phyloP scores from a whole-genome alignment of 1,140 invertebrate genomes.

The Phenacoccus solenopsis region DNA sequence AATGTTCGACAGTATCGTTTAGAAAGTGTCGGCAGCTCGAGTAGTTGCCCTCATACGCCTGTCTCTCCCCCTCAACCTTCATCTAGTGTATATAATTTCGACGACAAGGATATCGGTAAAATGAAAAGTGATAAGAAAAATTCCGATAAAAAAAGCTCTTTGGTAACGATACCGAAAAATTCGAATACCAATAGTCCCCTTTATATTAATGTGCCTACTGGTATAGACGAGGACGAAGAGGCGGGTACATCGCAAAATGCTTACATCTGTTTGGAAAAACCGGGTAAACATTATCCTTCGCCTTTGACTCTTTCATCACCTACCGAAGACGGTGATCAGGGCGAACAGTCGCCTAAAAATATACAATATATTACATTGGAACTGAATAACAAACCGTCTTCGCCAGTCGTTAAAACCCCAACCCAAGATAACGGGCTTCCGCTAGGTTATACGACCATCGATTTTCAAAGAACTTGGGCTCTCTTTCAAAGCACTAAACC shows the following conservation, averaged over 20 bases:
- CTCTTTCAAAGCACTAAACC: conserved; percentile 46
- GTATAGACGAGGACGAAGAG: neutral
- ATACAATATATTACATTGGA: conserved; percentile 4
- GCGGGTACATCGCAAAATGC: neutral
- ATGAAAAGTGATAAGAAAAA: neutral
- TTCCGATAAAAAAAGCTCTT: neutral
- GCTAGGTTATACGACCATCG: conserved; percentile 79
- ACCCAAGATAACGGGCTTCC: conserved; percentile 33
- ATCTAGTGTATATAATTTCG: neutral
- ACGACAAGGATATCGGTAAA: neutral
- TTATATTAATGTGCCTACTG: neutral
- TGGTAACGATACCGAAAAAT: neutral
- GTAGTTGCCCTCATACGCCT: conserved; percentile 1
- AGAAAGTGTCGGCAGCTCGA: conserved; percentile 4
- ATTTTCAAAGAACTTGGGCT: conserved; percentile 83
- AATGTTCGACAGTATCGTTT: neutral
- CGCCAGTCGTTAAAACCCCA: conserved; percentile 28
- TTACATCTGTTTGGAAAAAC: neutral
- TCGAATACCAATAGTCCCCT: neutral
- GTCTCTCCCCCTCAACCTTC: neutral
- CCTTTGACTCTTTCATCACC: neutral
- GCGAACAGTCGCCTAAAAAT: conserved; percentile 11
- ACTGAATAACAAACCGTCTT: conserved; percentile 48
- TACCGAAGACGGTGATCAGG: neutral
- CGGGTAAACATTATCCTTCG: conserved; percentile 6